Base-by-base conservation (phyloP, 2,888 invertebrate species). In the Brenthis daphne region DNA sequence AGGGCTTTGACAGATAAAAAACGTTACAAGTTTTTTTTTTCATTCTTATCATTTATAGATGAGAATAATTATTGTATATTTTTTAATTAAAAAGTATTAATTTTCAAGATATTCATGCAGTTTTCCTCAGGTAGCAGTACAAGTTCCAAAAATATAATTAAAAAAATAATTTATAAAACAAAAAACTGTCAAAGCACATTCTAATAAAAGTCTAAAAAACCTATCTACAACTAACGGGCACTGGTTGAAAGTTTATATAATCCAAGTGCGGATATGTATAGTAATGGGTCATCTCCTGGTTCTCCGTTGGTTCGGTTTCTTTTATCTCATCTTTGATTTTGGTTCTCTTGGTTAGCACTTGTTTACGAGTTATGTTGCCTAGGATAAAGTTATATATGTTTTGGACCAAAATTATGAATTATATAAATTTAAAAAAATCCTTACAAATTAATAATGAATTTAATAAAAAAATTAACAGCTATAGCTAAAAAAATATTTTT, bases 291-390 rank as follows among this genome's bases (percentile, higher is more conserved):
- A 57, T 29, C 8, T 20, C 53, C 48, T 66, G 53, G 48, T 56
- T 65, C 72, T 73, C 55, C n/a, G 53, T 24, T 6, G 53, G 24
- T n/a, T 61, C 89, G 88, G 3, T 75, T 75, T 76, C 87, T 86
- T 1, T 73, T 64, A 3, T 90, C 88, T 90, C 89, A 5, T 71
- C 69, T 55, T 76, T 77, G 37, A 75, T 82, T 75, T 79, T 85
- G n/a, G 88, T 83, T 16, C 79, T 69, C 77, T 88, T 88, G 71
- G 75, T 80, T 70, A 86, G 68, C 64, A 85, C 82, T 79, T 89
- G 90, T 76, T 91, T 92, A 71, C 87, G 85, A 12, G 87, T 84
- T 81, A 90, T 86, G 80, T 85, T 91, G 85, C 92, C 92, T 91
- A 64, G 73, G 78, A 71, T 69, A 68, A 72, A 74, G 70, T 76